Evolutionary conservation across 1,140 invertebrate genomes (phyloP), one percentile per base, ranked within the genome.

Genomic region (Steinernema feltiae): DNA sequence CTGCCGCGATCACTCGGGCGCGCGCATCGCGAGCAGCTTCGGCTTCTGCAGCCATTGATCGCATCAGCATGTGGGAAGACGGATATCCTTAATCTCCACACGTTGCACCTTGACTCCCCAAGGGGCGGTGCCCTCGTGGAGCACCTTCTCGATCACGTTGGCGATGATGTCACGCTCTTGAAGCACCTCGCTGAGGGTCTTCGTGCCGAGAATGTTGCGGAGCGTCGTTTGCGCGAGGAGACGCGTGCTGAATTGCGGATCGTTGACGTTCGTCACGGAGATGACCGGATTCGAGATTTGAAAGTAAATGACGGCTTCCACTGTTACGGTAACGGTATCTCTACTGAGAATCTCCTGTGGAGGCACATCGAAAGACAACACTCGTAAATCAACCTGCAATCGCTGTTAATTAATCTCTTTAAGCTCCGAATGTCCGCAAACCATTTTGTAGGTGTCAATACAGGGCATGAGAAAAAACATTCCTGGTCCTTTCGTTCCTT

Each of bases 51-150:
- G 92, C 92, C 92, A 94, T 94, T 0, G 79, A 76, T 63, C 92
- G 89, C 87, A 94, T 93, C 27, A 95, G 87, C 79, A 93, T 91
- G 0, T 91, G 90, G 93, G 93, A 31, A 95, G 87, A 53, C 92
- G 90, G 0, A 95, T 93, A 83, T 95, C 93, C 88, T 95, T 95
- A 71, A 93, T 94, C 87, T 85, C 86, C 1, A 87, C 85, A 35
- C 94, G 89, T 87, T 97, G 93, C 0, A 98, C 94, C 89, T 96
- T 94, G 18, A 97, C 93, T n/a, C 95, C 95, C 95, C 95, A 97
- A 32, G 93, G 92, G 83, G 95, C 94, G 1, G 95, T 97, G n/a
- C 93, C 94, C 73, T 94, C 93, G 84, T 95, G 93, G 31, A 96
- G 87, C 32, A 90, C 85, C 69, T 85, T 86, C 63, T 85, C 84